Evolutionary conservation across 2,888 invertebrate species (phyloP).

Genomic region (Shargacucullia verbasci): DNA sequence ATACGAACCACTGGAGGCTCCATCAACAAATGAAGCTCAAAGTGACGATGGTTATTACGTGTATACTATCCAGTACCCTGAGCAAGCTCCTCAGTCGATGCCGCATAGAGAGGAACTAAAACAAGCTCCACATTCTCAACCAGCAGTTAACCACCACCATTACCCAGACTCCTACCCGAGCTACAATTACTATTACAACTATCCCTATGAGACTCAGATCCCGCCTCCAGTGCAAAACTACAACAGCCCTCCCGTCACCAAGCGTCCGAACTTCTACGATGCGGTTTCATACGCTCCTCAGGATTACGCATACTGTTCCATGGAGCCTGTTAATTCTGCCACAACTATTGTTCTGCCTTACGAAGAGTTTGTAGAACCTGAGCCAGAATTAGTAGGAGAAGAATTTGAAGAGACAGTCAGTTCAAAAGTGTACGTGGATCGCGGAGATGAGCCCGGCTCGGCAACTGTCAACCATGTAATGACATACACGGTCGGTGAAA

Average conservation of each 20-base stretch:
- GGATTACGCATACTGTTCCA: constrained; percentile 68
- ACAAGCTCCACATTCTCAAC: background rate
- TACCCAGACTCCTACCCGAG: constrained; percentile 56
- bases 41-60: constrained; percentile 48
- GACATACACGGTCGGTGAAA: constrained; percentile 81
- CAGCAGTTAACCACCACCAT: constrained; percentile 53
- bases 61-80: constrained; percentile 57
- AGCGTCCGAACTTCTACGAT: constrained; percentile 76
- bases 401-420: constrained; percentile 81
- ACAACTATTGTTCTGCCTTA: constrained; percentile 57
- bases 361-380: constrained; percentile 68
- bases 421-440: constrained; percentile 77
- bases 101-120: too few relatives aligned
- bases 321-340: constrained; percentile 70
- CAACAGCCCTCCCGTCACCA: constrained; percentile 67
- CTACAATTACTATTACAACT: constrained; percentile 63
- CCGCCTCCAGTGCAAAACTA: constrained; percentile 64
- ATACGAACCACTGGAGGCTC: constrained; percentile 52
- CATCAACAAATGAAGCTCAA: constrained; percentile 54
- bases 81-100: constrained; percentile 15
- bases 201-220: constrained; percentile 72
- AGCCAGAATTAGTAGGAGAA: constrained; percentile 79
- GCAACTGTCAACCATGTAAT: constrained; percentile 82
- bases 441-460: constrained; percentile 77
- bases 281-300: constrained; percentile 69